Evolutionary conservation across 2,113 vertebrate genomes (phyloP).

Genomic region (Centropus bengalensis): DNA sequence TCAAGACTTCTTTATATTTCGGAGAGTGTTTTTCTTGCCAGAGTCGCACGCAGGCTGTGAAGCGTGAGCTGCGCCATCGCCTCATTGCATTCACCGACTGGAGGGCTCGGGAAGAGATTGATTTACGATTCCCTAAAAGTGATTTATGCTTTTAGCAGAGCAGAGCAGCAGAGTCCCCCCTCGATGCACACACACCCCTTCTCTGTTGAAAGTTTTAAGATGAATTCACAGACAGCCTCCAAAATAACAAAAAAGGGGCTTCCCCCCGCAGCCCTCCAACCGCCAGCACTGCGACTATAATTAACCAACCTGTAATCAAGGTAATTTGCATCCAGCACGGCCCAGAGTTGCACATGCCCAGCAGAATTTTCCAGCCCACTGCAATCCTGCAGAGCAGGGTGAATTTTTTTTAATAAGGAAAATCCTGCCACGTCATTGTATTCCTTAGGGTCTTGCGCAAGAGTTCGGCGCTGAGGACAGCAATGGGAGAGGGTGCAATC

Average conservation of each 20-base stretch:
- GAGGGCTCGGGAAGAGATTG: not conserved
- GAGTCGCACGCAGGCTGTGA: not conserved
- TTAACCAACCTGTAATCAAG: constrained; percentile 80
- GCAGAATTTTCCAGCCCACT: constrained; percentile 13
- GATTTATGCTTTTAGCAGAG: constrained; percentile 37
- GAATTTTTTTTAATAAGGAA: not conserved
- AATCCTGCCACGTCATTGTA: not conserved
- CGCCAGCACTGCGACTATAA: constrained; percentile 63
- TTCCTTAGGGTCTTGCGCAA: not conserved
- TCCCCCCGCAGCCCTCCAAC: not conserved
- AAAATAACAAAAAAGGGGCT: not conserved
- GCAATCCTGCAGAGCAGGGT: constrained; percentile 28
- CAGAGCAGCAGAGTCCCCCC: not conserved
- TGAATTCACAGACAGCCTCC: not conserved
- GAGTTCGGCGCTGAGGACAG: not conserved
- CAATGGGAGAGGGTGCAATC: not conserved
- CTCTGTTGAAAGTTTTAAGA: constrained; percentile 48
- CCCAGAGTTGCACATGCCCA: constrained; percentile 56
- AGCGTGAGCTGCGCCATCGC: constrained; percentile 10
- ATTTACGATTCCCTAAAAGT: constrained; percentile 45
- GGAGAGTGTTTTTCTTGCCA: constrained; percentile 18
- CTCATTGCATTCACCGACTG: not conserved
- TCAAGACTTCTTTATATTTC: not conserved
- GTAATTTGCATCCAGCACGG: constrained; percentile 71
- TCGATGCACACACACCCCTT: not conserved